These are phyloP conservation scores for Drosophila antonietae DNA, from an alignment of 2,888 invertebrate species.

Conservation along the genomic window DNA sequence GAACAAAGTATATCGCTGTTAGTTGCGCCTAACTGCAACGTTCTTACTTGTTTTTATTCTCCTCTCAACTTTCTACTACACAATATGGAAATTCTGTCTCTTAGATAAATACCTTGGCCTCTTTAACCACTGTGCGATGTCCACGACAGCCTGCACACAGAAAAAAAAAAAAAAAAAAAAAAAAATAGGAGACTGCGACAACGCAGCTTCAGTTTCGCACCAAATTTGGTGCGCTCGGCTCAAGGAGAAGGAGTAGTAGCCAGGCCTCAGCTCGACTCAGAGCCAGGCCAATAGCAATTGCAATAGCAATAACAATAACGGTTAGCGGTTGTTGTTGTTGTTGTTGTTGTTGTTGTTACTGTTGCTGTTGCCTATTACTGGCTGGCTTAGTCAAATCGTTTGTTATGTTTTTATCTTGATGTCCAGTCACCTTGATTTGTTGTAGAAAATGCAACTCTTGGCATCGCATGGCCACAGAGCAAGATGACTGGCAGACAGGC, in stretches of 20 bases:
- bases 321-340: conserved; percentile 40
- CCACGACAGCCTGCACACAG: conserved; percentile 46
- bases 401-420: conserved; percentile 84
- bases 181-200: conserved; percentile 56
- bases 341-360: conserved; percentile 50
- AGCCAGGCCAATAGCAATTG: conserved; percentile 57
- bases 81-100: background rate
- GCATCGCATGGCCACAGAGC: conserved; percentile 73
- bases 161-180: conserved; percentile 16
- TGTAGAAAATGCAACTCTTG: conserved; percentile 83
- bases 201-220: conserved; percentile 76
- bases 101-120: background rate
- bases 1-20: too few species aligned
- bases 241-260: conserved; percentile 52
- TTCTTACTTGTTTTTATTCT: too few species aligned
- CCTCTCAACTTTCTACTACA: background rate
- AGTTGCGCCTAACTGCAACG: too few species aligned
- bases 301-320: conserved; percentile 77
- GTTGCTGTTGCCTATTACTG: conserved; percentile 71
- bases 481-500: conserved; percentile 8
- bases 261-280: conserved; percentile 30
- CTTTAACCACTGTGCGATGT: conserved; percentile 56
- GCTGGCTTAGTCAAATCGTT: conserved; percentile 82
- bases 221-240: conserved; percentile 72
- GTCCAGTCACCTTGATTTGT: conserved; percentile 84